Percentiles rank a stretch among this genome's conserved stretches.
Conservation (phyloP, 2,888 invertebrate species). For the Alloplasta piceator region DNA sequence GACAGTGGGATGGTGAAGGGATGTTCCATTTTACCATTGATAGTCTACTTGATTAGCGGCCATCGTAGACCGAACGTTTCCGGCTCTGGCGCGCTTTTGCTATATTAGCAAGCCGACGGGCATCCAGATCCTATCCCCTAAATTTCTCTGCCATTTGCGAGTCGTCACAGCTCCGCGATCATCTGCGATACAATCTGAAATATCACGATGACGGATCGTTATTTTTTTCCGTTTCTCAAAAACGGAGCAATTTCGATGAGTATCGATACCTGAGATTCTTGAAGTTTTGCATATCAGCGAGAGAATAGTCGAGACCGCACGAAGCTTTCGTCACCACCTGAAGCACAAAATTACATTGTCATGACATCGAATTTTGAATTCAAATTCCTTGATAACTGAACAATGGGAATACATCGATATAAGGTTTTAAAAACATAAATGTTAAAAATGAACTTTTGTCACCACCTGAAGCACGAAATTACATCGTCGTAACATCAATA, state of each 20-base stretch:
- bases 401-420: too few relatives aligned
- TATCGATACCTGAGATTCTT: slow-evolving; percentile 74
- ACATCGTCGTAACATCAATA: neutral
- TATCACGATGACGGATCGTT: slow-evolving; percentile 15
- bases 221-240: neutral
- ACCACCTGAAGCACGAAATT: slow-evolving; percentile 73
- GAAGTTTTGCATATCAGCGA: slow-evolving; percentile 77
- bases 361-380: too few relatives aligned
- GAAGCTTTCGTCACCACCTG: slow-evolving; percentile 79
- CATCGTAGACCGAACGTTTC: slow-evolving; percentile 79
- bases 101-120: slow-evolving; percentile 77
- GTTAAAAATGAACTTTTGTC: slow-evolving; percentile 76
- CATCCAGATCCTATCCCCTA: slow-evolving; percentile 78
- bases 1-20: neutral
- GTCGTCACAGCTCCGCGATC: slow-evolving; percentile 78
- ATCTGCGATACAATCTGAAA: slow-evolving; percentile 76
- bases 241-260: neutral
- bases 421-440: too few relatives aligned
- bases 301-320: slow-evolving; percentile 71
- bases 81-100: slow-evolving; percentile 78
- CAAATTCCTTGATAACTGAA: too few relatives aligned
- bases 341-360: slow-evolving; percentile 45
- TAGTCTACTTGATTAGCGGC: slow-evolving; percentile 84
- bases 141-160: slow-evolving; percentile 72
- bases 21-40: slow-evolving; percentile 82